Evolutionary conservation across 2,888 invertebrate genomes (phyloP), one percentile per base, ranked within the genome.

Genomic region (Druceiella hillmani): DNA sequence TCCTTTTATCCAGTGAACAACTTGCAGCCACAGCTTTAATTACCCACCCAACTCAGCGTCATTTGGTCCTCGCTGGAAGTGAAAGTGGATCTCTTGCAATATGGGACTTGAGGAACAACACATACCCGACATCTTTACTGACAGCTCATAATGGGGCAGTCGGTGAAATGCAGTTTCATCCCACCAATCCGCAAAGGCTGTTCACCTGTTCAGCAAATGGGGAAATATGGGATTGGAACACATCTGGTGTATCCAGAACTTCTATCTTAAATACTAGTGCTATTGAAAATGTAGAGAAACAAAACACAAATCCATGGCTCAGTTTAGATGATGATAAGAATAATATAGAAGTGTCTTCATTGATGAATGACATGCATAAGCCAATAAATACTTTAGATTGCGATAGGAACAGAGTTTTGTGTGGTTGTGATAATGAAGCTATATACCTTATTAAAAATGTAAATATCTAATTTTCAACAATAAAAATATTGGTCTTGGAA

Each of bases 221-320:
- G 0, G 87, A 90, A 57, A 63, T 93, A 3, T 92, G 91, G 88
- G 87, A 91, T 55, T 94, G 93, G 93, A 83, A 86, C 44, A 79
- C 81, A 53, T 78, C 79, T 44, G 55, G 59, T 0, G 61, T 74
- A 54, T 66, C 66, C 0, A 70, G 64, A 38, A 62, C 59, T 34
- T 27, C 27, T 10, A 40, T 45, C n/a, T n/a, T n/a, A n/a, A n/a
- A n/a, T n/a, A 54, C 59, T 0, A 61, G 59, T 46, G 61, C 60
- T 0, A 54, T 58, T 2, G 67, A 68, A 17, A 62, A 58, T 33
- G 31, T 37, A 4, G 38, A 41, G 9, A 43, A 46, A 9, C 59
- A 64, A 32, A 53, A 53, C 7, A 50, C 56, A 3, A 74, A 76
- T 46, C 75, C 79, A 0, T 87, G 83, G 83, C 63, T 87, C 50